Conservation (phyloP, 1,140 invertebrate genomes). For the Brachionus plicatilis region DNA sequence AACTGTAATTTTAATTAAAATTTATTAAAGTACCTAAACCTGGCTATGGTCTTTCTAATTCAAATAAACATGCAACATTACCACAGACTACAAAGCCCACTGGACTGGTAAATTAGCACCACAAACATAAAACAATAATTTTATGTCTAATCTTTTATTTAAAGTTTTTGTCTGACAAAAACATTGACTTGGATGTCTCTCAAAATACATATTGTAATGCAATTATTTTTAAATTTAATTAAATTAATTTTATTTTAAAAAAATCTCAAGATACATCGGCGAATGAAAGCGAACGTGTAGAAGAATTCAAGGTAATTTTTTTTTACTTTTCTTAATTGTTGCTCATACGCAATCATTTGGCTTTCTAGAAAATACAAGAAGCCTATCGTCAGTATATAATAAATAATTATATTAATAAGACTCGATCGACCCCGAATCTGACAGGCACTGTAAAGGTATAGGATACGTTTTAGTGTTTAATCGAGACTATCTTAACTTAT, state of each 20-base stretch:
- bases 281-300: background rate
- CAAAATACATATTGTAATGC: background rate
- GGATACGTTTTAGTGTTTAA: background rate
- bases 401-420: background rate
- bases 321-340: background rate
- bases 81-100: background rate
- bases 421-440: slow-evolving; percentile 24
- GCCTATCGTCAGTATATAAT: slow-evolving; percentile 11
- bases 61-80: background rate
- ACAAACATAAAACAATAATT: background rate
- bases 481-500: background rate
- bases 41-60: slow-evolving; percentile 39
- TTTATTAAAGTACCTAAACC: slow-evolving; percentile 45
- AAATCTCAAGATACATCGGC: background rate
- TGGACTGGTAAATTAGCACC: slow-evolving; percentile 44
- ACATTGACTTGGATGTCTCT: background rate
- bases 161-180: background rate
- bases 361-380: slow-evolving; percentile 6
- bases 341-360: background rate
- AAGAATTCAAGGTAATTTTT: slow-evolving; percentile 31
- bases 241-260: background rate
- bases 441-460: background rate
- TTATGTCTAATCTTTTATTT: background rate
- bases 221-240: background rate
- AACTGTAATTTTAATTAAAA: background rate